A percentile compares a stretch with the other conserved stretches of the same genome.
Evolutionary conservation across 2,113 vertebrate species (phyloP).

Genomic region (Lepisosteus oculatus): DNA sequence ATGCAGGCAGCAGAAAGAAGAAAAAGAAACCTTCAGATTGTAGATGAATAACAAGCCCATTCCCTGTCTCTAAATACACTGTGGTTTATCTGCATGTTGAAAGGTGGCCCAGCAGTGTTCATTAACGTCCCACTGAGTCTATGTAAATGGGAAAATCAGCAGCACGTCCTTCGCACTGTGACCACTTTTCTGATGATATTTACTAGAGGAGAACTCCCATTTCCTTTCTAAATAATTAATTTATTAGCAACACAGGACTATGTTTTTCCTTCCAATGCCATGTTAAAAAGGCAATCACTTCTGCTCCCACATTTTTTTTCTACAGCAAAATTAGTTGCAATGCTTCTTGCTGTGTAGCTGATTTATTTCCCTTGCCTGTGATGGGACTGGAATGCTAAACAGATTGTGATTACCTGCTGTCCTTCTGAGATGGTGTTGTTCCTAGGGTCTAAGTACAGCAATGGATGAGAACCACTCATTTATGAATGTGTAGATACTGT

Average conservation of each 20-base stretch:
- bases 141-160: slow-evolving; percentile 80
- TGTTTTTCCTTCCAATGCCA: slow-evolving; percentile 71
- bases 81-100: slow-evolving; percentile 82
- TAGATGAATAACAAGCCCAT: slow-evolving; percentile 83
- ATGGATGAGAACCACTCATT: not conserved
- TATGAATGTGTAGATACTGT: too few relatives aligned
- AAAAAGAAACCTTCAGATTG: slow-evolving; percentile 61
- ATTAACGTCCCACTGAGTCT: slow-evolving; percentile 85
- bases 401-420: slow-evolving; percentile 75
- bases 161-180: slow-evolving; percentile 74
- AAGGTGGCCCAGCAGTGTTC: slow-evolving; percentile 81
- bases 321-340: slow-evolving; percentile 77
- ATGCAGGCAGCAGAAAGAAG: slow-evolving; percentile 74
- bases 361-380: slow-evolving; percentile 65
- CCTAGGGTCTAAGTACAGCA: slow-evolving; percentile 52
- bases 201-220: slow-evolving; percentile 34
- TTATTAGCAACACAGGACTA: slow-evolving; percentile 81
- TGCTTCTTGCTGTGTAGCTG: slow-evolving; percentile 74
- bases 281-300: slow-evolving; percentile 77
- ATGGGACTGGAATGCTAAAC: slow-evolving; percentile 76
- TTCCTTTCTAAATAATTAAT: slow-evolving; percentile 74
- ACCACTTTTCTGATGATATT: slow-evolving; percentile 77
- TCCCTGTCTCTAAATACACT: slow-evolving; percentile 81
- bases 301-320: slow-evolving; percentile 35
- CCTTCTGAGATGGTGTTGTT: slow-evolving; percentile 68